Conservation (phyloP, 2,113 vertebrate genomes). For the Sinocyclocheilus maitianheensis region DNA sequence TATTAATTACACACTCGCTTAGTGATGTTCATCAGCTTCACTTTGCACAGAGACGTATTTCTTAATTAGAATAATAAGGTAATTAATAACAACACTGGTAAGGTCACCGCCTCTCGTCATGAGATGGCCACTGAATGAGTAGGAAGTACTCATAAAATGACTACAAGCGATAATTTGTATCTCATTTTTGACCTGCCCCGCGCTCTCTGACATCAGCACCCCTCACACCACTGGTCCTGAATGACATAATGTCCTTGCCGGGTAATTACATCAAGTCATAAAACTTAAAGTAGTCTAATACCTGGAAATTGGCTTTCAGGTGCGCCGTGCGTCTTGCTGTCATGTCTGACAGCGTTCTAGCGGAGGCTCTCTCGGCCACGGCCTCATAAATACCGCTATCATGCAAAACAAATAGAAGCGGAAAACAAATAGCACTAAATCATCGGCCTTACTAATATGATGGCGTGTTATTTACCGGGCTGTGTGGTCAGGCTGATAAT, state of each 20-base stretch:
- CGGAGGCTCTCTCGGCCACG: conserved; percentile 39
- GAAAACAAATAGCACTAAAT: conserved; percentile 79
- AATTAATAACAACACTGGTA: conserved; percentile 74
- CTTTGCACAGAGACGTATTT: conserved; percentile 66
- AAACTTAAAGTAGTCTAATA: conserved; percentile 80
- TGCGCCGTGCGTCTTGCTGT: conserved; percentile 67
- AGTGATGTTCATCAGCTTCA: conserved; percentile 60
- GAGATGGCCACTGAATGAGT: conserved; percentile 61
- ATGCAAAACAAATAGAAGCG: conserved; percentile 73
- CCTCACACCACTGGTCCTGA: conserved; percentile 61
- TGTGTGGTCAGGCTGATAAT: conserved; percentile 70
- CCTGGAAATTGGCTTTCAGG: conserved; percentile 77
- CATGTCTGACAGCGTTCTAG: conserved; percentile 66
- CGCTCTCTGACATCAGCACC: neutral
- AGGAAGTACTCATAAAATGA: conserved; percentile 50
- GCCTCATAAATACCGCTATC: conserved; percentile 73
- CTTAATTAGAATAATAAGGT: conserved; percentile 77
- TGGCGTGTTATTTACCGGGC: conserved; percentile 64
- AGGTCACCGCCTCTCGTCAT: conserved; percentile 66
- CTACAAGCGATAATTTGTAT: conserved; percentile 46
- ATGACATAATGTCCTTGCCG: conserved; percentile 79
- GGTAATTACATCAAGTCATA: conserved; percentile 82
- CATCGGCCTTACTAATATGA: conserved; percentile 66
- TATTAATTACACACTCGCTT: conserved; percentile 71
- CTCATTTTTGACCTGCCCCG: conserved; percentile 40